phyloP scores from a whole-genome alignment of 2,113 vertebrate genomes.

The Corythoichthys intestinalis region DNA sequence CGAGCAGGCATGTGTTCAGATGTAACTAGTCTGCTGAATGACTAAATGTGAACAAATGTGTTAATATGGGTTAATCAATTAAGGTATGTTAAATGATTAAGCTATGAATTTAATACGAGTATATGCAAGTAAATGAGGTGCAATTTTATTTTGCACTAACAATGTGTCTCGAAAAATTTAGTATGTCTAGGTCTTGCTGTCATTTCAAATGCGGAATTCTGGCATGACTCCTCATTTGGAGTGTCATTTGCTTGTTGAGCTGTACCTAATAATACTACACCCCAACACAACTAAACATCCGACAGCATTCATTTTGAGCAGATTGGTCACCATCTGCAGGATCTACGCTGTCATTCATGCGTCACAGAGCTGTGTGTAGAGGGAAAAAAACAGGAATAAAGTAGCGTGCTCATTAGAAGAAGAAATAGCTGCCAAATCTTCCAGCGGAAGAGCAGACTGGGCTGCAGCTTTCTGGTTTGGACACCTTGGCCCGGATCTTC shows the following conservation, averaged over 20 bases:
- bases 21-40: too few species aligned
- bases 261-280: background rate
- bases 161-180: background rate
- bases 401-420: constrained; percentile 13
- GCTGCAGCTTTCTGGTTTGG: constrained; percentile 21
- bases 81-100: too few species aligned
- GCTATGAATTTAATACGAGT: too few species aligned
- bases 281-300: background rate
- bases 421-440: constrained; percentile 15
- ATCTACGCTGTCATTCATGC: background rate
- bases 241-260: background rate
- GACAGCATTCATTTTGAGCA: background rate
- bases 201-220: background rate
- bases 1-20: too few species aligned
- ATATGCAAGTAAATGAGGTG: too few species aligned
- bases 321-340: background rate
- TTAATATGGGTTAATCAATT: too few species aligned
- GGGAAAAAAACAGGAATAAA: constrained; percentile 4
- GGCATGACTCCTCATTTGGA: background rate
- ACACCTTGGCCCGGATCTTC: constrained; percentile 16
- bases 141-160: too few species aligned
- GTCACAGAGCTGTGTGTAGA: background rate
- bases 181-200: background rate
- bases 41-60: too few species aligned
- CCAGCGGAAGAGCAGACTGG: constrained; percentile 9